Evolutionary conservation across 2,797 vertebrate species (phyloP).

Genomic region (Macropodus opercularis): DNA sequence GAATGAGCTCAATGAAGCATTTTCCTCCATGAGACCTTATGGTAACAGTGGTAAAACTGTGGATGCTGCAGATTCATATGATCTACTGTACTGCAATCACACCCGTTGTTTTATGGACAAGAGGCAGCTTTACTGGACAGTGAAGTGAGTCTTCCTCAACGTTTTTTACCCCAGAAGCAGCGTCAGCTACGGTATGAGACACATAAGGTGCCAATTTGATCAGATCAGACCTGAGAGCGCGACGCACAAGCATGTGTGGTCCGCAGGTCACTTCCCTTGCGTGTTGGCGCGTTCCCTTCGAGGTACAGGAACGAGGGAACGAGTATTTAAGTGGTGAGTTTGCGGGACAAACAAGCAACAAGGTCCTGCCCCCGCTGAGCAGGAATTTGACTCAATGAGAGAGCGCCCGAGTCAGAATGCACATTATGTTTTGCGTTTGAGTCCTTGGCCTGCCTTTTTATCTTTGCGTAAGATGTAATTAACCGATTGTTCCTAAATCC

Average conservation of each 20-base stretch:
- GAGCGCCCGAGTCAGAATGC: constrained; percentile 19
- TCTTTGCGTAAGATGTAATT: constrained; percentile 13
- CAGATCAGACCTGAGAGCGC: too few relatives aligned
- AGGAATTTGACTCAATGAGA: constrained; percentile 28
- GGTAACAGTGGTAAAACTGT: too few relatives aligned
- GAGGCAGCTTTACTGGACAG: too few relatives aligned
- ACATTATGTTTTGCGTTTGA: constrained; percentile 24
- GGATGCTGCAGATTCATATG: too few relatives aligned
- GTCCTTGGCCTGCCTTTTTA: neutral
- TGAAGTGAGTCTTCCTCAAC: too few relatives aligned
- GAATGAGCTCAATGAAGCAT: too few relatives aligned
- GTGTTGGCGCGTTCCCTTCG: constrained; percentile 41
- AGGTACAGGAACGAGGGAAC: constrained; percentile 46
- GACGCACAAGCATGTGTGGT: constrained; percentile 63
- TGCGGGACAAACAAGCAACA: constrained; percentile 58
- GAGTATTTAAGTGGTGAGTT: constrained; percentile 65
- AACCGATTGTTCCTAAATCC: constrained; percentile 22
- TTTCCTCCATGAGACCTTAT: too few relatives aligned
- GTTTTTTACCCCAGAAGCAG: neutral
- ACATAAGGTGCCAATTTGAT: neutral
- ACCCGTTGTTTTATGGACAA: too few relatives aligned
- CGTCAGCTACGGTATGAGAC: neutral
- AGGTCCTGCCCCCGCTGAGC: constrained; percentile 34
- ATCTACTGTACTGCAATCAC: too few relatives aligned
- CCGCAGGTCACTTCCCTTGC: constrained; percentile 42